These are phyloP conservation scores for Drosophila trichaetosa DNA, from an alignment of 2,888 invertebrate genomes.

Conservation along the genomic window DNA sequence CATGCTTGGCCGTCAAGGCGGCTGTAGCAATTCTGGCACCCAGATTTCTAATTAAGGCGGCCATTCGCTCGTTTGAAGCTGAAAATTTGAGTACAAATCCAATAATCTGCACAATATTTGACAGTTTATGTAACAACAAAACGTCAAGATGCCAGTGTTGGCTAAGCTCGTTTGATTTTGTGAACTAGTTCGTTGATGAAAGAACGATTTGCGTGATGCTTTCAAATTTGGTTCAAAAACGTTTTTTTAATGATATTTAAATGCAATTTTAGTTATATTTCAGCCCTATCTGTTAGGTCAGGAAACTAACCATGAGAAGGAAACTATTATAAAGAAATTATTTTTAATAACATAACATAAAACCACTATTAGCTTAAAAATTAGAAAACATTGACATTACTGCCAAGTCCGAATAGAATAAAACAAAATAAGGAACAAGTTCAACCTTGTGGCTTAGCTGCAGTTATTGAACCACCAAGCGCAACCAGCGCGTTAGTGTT, in stretches of 20 bases:
- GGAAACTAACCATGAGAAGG: not conserved
- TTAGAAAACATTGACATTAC: too few relatives aligned
- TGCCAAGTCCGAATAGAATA: not conserved
- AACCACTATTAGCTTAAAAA: not conserved
- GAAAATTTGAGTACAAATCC: conserved; percentile 42
- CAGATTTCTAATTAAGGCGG: conserved; percentile 83
- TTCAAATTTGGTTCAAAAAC: not conserved
- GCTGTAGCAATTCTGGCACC: conserved; percentile 75
- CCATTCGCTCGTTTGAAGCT: conserved; percentile 72
- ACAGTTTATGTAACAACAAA: conserved; percentile 77
- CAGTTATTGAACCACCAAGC: conserved; percentile 10
- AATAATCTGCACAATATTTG: conserved; percentile 58
- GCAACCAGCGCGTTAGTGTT: conserved; percentile 15
- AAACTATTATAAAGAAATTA: not conserved
- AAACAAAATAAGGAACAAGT: conserved; percentile 7
- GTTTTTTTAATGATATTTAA: not conserved
- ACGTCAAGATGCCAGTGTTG: conserved; percentile 57
- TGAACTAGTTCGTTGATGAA: conserved; percentile 28
- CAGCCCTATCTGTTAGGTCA: not conserved
- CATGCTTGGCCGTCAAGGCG: conserved; percentile 74
- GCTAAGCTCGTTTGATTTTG: not conserved
- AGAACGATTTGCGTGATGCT: not conserved
- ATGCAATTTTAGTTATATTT: not conserved
- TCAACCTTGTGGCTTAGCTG: conserved; percentile 2
- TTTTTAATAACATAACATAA: not conserved